These are phyloP conservation scores for Leptinotarsa undecemlineata DNA, from an alignment of 1,140 invertebrate species.

Conservation along the genomic window DNA sequence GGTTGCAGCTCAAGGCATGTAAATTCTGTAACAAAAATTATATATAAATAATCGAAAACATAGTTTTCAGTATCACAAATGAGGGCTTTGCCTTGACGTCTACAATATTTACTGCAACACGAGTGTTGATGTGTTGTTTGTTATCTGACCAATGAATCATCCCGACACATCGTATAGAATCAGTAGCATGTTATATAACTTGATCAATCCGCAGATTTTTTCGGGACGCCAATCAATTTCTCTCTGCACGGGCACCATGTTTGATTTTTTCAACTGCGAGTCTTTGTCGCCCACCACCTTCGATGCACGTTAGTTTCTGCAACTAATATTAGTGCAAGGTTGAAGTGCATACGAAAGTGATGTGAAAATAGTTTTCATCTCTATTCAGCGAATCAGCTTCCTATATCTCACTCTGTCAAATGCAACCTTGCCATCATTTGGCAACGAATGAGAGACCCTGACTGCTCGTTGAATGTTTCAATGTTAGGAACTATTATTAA, in stretches of 20 bases:
- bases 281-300: neutral
- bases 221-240: too few species aligned
- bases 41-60: too few species aligned
- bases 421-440: slow-evolving; percentile 51
- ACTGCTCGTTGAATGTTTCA: slow-evolving; percentile 48
- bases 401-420: slow-evolving; percentile 40
- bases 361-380: slow-evolving; percentile 41
- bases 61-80: too few species aligned
- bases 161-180: neutral
- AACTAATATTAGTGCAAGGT: slow-evolving; percentile 56
- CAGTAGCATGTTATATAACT: neutral
- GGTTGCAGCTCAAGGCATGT: slow-evolving; percentile 47
- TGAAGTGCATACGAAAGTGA: slow-evolving; percentile 47
- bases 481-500: slow-evolving; percentile 45
- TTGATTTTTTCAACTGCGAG: neutral
- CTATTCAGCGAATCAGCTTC: slow-evolving; percentile 41
- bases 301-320: neutral
- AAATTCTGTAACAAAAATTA: slow-evolving; percentile 43
- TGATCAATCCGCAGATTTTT: too few species aligned
- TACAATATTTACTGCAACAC: too few species aligned
- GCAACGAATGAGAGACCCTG: slow-evolving; percentile 45
- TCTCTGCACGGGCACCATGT: neutral
- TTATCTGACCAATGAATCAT: too few species aligned
- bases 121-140: too few species aligned
- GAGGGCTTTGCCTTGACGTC: too few species aligned